phyloP scores from a whole-genome alignment of 2,113 vertebrate species.

The Trematocara variabile region DNA sequence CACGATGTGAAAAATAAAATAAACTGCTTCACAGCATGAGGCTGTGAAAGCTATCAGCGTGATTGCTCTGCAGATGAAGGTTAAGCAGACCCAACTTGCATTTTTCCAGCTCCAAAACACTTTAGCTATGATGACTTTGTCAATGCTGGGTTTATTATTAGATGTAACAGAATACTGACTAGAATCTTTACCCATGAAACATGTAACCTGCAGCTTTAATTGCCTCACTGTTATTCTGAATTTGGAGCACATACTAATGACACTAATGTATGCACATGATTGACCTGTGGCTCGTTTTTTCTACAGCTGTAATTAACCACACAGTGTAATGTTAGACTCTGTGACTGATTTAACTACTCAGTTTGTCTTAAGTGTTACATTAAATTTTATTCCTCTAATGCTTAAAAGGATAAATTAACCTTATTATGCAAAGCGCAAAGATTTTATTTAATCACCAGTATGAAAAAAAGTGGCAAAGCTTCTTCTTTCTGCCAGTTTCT shows the following conservation, averaged over 20 bases:
- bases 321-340: not conserved
- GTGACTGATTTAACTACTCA: not conserved
- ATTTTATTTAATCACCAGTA: not conserved
- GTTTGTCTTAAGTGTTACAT: not conserved
- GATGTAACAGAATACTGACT: not conserved
- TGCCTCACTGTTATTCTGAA: not conserved
- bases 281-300: not conserved
- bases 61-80: not conserved
- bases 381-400: not conserved
- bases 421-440: not conserved
- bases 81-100: not conserved
- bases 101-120: not conserved
- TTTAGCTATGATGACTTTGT: not conserved
- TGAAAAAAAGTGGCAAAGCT: not conserved
- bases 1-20: not conserved
- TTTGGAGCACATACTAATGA: not conserved
- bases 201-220: not conserved
- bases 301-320: not conserved
- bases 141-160: not conserved
- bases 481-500: not conserved
- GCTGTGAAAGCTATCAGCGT: not conserved
- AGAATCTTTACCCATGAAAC: not conserved
- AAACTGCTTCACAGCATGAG: not conserved
- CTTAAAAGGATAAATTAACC: not conserved
- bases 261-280: not conserved